Percentiles rank a stretch among this genome's conserved stretches.
Conservation (phyloP, 2,888 invertebrate species). For the Tachina fera region DNA sequence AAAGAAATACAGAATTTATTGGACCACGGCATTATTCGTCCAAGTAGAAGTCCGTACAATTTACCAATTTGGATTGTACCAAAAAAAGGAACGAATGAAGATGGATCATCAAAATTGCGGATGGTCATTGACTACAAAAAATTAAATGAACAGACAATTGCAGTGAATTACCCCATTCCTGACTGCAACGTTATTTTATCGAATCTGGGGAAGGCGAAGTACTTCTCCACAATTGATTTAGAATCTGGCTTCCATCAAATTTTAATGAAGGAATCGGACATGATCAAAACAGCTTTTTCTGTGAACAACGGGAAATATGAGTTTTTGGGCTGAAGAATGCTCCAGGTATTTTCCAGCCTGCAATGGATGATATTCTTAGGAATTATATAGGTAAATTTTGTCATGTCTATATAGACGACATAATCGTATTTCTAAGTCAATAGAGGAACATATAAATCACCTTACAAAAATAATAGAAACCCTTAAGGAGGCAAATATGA, state of each 20-base stretch:
- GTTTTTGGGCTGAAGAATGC: slow-evolving; percentile 3
- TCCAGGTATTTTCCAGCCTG: background rate
- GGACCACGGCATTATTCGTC: slow-evolving; percentile 29
- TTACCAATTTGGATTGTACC: slow-evolving; percentile 10
- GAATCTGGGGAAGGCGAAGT: background rate
- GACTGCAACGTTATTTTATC: slow-evolving; percentile 1
- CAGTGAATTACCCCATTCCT: slow-evolving; percentile 46
- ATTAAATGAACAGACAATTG: slow-evolving; percentile 59
- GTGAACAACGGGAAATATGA: background rate
- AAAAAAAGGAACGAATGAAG: slow-evolving; percentile 13
- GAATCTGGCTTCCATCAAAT: slow-evolving; percentile 36
- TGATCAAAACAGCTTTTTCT: slow-evolving; percentile 6
- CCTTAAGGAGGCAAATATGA: background rate
- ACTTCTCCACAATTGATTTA: background rate
- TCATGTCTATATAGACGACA: background rate
- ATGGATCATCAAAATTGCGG: background rate
- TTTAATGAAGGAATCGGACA: slow-evolving; percentile 21
- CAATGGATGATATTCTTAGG: slow-evolving; percentile 3
- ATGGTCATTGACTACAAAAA: slow-evolving; percentile 8
- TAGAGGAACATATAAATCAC: background rate
- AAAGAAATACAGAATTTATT: slow-evolving; percentile 52
- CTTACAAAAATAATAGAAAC: background rate
- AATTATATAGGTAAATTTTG: background rate
- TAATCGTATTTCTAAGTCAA: background rate
- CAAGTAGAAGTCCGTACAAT: slow-evolving; percentile 49